Percentiles rank a stretch among this genome's conserved stretches.
Conservation (phyloP, 2,113 vertebrate species). For the Sinosuthora webbiana region DNA sequence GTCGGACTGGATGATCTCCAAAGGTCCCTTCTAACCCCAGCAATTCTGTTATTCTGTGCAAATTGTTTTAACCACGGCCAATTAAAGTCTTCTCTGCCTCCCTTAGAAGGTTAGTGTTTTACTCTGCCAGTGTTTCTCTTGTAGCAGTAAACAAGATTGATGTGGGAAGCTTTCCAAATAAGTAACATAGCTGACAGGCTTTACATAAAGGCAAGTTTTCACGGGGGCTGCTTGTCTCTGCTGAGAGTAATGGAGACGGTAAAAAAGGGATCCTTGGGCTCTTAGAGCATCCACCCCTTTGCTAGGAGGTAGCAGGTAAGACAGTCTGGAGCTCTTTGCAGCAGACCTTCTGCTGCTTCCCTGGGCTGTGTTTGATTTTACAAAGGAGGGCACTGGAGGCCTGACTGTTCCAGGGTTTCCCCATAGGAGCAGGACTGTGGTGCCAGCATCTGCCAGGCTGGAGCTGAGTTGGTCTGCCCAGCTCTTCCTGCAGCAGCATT, state of each 20-base stretch:
- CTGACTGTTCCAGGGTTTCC: background rate
- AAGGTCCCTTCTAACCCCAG: background rate
- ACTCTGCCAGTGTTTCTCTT: background rate
- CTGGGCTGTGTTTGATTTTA: background rate
- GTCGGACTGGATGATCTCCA: background rate
- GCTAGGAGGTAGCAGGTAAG: background rate
- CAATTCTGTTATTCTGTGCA: background rate
- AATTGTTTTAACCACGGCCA: accelerated
- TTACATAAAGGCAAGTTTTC: background rate
- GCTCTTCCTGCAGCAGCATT: background rate
- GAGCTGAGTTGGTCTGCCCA: background rate
- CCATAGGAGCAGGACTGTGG: background rate
- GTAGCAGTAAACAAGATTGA: background rate
- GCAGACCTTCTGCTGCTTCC: background rate
- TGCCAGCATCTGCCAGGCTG: background rate
- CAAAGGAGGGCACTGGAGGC: background rate
- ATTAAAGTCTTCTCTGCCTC: background rate
- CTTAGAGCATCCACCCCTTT: background rate
- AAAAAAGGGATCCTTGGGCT: background rate
- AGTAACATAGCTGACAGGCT: background rate
- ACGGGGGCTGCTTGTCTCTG: background rate
- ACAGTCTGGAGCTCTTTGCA: background rate
- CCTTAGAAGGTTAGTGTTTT: background rate
- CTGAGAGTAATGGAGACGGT: background rate
- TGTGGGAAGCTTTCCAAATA: background rate